Percentiles rank a stretch among this genome's conserved stretches.
These are phyloP conservation scores for Eleutherodactylus coqui DNA, from an alignment of 2,797 vertebrate genomes.

Conservation along the genomic window DNA sequence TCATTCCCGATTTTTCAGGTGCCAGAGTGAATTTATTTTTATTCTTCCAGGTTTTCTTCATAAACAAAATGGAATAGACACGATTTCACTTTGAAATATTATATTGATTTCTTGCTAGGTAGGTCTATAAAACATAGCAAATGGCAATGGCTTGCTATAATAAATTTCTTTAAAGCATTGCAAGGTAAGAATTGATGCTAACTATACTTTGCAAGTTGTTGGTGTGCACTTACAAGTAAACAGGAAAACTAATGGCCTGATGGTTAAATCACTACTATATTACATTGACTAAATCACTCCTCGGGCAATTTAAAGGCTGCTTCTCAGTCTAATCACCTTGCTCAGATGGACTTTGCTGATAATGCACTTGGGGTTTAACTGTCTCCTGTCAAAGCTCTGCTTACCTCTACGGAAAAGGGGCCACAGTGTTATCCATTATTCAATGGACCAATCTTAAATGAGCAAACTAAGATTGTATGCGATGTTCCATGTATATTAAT, in stretches of 20 bases:
- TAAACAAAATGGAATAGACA: conserved; percentile 33
- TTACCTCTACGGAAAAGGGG: not conserved
- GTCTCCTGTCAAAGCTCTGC: conserved; percentile 4
- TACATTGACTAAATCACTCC: conserved; percentile 56
- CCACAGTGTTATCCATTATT: not conserved
- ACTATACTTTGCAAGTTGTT: conserved; percentile 52
- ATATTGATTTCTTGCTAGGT: conserved; percentile 55
- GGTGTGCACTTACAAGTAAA: conserved; percentile 59
- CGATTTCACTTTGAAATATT: conserved; percentile 39
- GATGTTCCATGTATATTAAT: not conserved
- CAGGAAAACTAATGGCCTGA: conserved; percentile 57
- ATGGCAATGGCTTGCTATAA: conserved; percentile 28
- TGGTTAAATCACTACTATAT: conserved; percentile 59
- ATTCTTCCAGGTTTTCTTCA: conserved; percentile 3
- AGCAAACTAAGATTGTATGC: not conserved
- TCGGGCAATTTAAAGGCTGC: conserved; percentile 54
- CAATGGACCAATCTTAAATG: not conserved
- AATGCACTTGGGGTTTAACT: conserved; percentile 45
- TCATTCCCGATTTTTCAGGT: not conserved
- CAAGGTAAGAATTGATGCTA: conserved; percentile 48
- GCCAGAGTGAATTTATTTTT: not conserved
- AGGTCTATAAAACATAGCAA: conserved; percentile 54
- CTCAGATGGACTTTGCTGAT: conserved; percentile 49
- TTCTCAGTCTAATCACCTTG: conserved; percentile 53
- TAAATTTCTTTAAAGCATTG: conserved; percentile 53